These are phyloP conservation scores for Oncorhynchus nerka DNA, from an alignment of 2,113 vertebrate species.

Conservation along the genomic window DNA sequence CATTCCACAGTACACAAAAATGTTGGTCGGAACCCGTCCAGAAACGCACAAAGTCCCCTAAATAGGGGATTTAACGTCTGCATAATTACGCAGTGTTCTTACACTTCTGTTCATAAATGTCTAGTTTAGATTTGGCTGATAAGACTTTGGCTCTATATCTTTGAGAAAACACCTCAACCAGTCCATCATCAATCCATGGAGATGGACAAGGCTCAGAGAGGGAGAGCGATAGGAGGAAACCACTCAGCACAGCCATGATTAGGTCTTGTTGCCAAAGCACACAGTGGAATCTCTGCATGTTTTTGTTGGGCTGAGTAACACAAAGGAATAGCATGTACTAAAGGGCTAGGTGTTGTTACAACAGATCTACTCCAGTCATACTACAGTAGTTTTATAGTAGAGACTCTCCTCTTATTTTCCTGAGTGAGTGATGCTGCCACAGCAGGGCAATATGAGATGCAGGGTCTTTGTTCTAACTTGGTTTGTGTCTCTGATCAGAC, in stretches of 20 bases:
- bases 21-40: too few species aligned
- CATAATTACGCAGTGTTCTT: too few species aligned
- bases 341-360: background rate
- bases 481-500: constrained; percentile 48
- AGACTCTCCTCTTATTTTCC: constrained; percentile 42
- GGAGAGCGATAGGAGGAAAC: background rate
- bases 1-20: too few species aligned
- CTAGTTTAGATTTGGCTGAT: too few species aligned
- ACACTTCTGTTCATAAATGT: too few species aligned
- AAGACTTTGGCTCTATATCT: too few species aligned
- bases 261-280: constrained; percentile 6
- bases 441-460: constrained; percentile 56
- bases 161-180: background rate
- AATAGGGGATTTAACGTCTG: too few species aligned
- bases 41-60: too few species aligned
- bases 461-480: constrained; percentile 45
- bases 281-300: background rate
- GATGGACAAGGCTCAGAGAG: background rate
- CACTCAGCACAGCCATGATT: background rate
- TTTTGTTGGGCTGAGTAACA: background rate
- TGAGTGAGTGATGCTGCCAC: constrained; percentile 45
- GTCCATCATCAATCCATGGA: too few species aligned
- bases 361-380: constrained; percentile 33
- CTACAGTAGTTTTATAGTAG: constrained; percentile 42
- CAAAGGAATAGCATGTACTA: background rate